Base-by-base conservation (phyloP, 2,888 invertebrate species). In the Opisthograptis luteolata region DNA sequence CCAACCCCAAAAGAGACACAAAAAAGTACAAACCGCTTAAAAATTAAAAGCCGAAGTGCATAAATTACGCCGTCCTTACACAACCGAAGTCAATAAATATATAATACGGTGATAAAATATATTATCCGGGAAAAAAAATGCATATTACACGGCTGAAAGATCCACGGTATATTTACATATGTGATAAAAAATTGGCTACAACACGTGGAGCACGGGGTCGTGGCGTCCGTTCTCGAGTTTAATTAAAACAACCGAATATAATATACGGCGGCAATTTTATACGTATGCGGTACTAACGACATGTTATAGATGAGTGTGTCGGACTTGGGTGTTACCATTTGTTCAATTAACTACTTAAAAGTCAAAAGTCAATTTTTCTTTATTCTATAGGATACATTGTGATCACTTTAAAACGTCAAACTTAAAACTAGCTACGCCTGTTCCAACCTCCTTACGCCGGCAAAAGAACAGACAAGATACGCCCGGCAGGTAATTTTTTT, bases 201-300 rank as follows among this genome's bases (percentile, higher is more conserved):
- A 64, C 68, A 63, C 8, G 32, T 61, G 41, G 60, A 50, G 57
- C 62, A 62, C 44, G 52, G 70, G 76, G 70, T 66, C 69, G 64
- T 46, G 57, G 66, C 70, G 67, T 62, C 59, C 65, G 69, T 73
- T 22, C 31, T 14, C 19, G 31, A 12, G 9, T 84, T 83, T 84
- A 83, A 84, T 84, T 83, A 84, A 76, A 79, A 75, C 80, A 79
- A 78, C 76, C 73, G 68, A 78, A 81, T 81, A 79, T 80, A 77
- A 80, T 81, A 79, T 79, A 78, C 70, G 76, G 68, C 46, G 65
- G 72, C 68, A 58, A 71, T 75, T 72, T 74, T 71, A 70, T 68
- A 65, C 60, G 62, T 65, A 60, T 62, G 61, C 49, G 66, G 66
- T 52, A n/a, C 60, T 61, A 67, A 67, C 52, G 60, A 44, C 44